These are phyloP conservation scores for Sphenopsis melanotis DNA, from an alignment of 2,797 vertebrate genomes.

Conservation along the genomic window DNA sequence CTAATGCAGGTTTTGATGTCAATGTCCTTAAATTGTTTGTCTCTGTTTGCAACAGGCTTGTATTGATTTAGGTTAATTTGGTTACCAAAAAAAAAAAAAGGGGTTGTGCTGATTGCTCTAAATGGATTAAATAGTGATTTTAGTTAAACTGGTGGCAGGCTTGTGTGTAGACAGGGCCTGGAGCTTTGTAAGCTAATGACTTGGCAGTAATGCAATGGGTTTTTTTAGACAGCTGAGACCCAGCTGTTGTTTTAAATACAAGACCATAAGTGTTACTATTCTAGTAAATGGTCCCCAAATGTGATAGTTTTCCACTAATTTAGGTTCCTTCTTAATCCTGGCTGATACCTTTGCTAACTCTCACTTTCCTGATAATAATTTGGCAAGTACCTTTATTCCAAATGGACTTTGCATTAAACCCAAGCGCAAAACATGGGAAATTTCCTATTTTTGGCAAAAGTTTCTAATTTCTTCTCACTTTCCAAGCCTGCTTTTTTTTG, in stretches of 20 bases:
- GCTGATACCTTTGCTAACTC: background rate
- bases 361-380: background rate
- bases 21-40: slow-evolving; percentile 1
- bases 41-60: slow-evolving; percentile 26
- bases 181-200: slow-evolving; percentile 61
- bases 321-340: background rate
- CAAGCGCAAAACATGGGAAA: background rate
- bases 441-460: background rate
- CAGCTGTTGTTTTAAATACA: slow-evolving; percentile 19
- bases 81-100: slow-evolving; percentile 19
- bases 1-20: slow-evolving; percentile 2
- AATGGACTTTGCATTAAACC: background rate
- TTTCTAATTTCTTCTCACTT: background rate
- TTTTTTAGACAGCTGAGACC: slow-evolving; percentile 3
- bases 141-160: slow-evolving; percentile 39
- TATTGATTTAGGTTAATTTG: slow-evolving; percentile 57
- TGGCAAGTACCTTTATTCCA: background rate
- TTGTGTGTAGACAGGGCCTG: slow-evolving; percentile 56
- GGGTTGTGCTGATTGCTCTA: slow-evolving; percentile 58
- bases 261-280: background rate
- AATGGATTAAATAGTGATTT: slow-evolving; percentile 57
- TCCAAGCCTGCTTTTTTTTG: background rate
- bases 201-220: slow-evolving; percentile 4
- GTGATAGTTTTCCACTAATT: background rate
- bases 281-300: background rate